Evolutionary conservation across 2,113 vertebrate species (phyloP), one percentile per base, ranked within the genome.

Genomic region (Cheilinus undulatus): DNA sequence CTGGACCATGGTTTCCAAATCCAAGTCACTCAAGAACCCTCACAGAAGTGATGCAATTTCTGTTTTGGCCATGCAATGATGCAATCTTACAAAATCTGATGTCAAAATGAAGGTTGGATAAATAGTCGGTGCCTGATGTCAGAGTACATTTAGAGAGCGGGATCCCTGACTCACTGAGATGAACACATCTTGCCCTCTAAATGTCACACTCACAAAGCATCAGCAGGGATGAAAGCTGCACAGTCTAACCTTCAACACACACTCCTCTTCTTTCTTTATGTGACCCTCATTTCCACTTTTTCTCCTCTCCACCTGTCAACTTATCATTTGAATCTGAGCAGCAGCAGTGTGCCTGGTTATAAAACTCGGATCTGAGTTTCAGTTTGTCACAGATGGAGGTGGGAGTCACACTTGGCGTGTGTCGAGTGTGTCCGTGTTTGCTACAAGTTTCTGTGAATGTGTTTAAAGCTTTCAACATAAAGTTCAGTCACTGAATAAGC

Each of bases 331-430:
- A 15, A 13, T 57, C 56, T 57, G 15, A 50, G 42, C 13, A 0
- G 51, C n/a, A 13, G 0, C 50, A 69, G 24, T 19, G 11, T 15
- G 28, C 5, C 42, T 19, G 4, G 10, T 59, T 32, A 24, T 52
- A 40, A 13, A 32, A 22, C 9, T 23, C 0, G 3, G 9, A 46
- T 61, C 17, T 43, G 7, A 19, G 53, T 61, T 30, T 3, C 38
- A 66, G 60, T 24, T 27, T 22, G 36, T 24, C 40, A 57, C 81
- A 79, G 65, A 79, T 67, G 75, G 75, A 23, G 22, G 65, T 68
- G 26, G 72, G 78, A 24, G 46, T 49, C 13, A 9, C 6, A 3
- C 72, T 6, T 61, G 13, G 36, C 3, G 43, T 73, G 34, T 28
- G 54, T 43, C 40, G 49, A 23, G 38, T 15, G 40, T 17, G 40